phyloP scores from a whole-genome alignment of 2,113 vertebrate genomes.

The Ctenomys sociabilis region DNA sequence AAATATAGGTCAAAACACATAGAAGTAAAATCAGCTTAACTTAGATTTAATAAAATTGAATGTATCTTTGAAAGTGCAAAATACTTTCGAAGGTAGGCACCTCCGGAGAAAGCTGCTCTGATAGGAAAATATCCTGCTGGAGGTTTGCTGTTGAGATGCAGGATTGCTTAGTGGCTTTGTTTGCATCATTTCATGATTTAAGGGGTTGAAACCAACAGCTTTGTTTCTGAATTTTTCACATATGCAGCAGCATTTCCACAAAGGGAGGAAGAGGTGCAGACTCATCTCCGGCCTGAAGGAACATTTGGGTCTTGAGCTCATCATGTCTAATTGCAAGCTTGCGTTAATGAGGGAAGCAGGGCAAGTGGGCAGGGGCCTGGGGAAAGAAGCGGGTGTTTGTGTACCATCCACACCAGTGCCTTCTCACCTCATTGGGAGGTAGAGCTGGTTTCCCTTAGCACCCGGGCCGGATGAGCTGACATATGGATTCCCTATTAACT shows the following conservation, averaged over 20 bases:
- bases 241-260: neutral
- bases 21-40: conserved; percentile 68
- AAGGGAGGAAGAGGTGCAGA: conserved; percentile 35
- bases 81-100: conserved; percentile 41
- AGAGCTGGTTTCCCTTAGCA: conserved; percentile 80
- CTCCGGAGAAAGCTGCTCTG: conserved; percentile 30
- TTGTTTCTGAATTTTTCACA: conserved; percentile 51
- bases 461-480: conserved; percentile 73
- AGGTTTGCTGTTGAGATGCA: conserved; percentile 62
- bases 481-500: conserved; percentile 81
- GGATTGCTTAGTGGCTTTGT: conserved; percentile 33
- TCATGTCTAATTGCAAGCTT: conserved; percentile 75
- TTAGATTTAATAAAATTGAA: conserved; percentile 73
- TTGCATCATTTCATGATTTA: conserved; percentile 75
- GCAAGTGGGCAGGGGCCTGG: neutral
- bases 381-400: conserved; percentile 15
- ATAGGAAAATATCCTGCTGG: conserved; percentile 52
- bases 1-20: conserved; percentile 70
- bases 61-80: conserved; percentile 39
- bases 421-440: conserved; percentile 82
- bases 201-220: conserved; percentile 62
- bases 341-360: conserved; percentile 80
- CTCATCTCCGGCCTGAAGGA: conserved; percentile 44
- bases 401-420: conserved; percentile 63
- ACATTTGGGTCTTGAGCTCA: conserved; percentile 60